Evolutionary conservation across 2,113 vertebrate species (phyloP), one percentile per base, ranked within the genome.

Genomic region (Myotis brandtii): DNA sequence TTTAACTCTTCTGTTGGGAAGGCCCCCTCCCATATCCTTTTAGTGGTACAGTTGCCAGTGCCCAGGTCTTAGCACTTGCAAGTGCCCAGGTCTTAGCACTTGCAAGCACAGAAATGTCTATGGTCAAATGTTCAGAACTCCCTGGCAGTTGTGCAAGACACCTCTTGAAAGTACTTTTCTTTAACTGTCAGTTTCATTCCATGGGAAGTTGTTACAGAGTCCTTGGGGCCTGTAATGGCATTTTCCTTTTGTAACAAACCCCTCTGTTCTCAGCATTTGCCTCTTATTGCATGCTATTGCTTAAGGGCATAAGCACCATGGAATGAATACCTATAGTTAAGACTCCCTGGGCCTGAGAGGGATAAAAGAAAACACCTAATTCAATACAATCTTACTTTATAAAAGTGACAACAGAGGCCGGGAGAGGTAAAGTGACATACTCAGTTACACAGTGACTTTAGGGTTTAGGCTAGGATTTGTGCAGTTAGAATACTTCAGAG

Each of bases 121-220:
- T 59, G 30, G 59, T n/a, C 75, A 52, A 40, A 62, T 69, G 43
- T 59, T 79, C 52, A 86, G 80, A 83, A 69, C 86, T 64, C 75
- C 48, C 30, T 40, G 37, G 50, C 25, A 32, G 16, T 93, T 84
- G 20, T 93, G 23, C 3, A 90, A 75, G 43, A 34, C 6, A 17
- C 20, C 14, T 89, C 14, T 89, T 89, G n/a, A 64, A 96, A 85
- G 37, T 62, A 32, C 34, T 40, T 95, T 56, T 67, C 59, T 89
- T 90, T 85, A 86, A 82, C 73, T 91, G 86, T 67, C 21, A 34
- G 25, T 88, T 59, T 94, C 50, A 18, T 76, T 30, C 34, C 34
- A 8, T 77, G 80, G 82, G 64, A 67, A 75, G 27, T 89, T 84
- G 23, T 72, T 96, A 48, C 32, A n/a, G 52, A 62, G 34, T 89